These are phyloP conservation scores for Numenius arquata DNA, from an alignment of 2,113 vertebrate genomes.

Conservation along the genomic window DNA sequence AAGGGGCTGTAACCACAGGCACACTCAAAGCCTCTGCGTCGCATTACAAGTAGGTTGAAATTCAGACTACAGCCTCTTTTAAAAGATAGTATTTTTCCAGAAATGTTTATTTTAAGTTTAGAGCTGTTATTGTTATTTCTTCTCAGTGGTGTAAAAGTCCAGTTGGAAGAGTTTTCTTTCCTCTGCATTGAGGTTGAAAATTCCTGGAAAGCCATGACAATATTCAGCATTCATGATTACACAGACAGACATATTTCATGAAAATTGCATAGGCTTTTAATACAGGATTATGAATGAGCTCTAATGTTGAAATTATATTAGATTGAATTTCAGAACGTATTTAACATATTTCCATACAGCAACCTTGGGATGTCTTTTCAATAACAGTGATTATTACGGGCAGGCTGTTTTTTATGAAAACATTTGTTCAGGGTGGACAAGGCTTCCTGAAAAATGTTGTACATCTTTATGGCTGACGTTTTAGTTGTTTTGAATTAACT, in stretches of 20 bases:
- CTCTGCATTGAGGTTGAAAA: constrained; percentile 66
- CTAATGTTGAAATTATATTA: constrained; percentile 75
- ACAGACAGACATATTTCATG: constrained; percentile 72
- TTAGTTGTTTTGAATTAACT: constrained; percentile 73
- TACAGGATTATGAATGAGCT: constrained; percentile 74
- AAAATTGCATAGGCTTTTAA: constrained; percentile 74
- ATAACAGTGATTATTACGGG: constrained; percentile 70
- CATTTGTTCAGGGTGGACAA: constrained; percentile 72
- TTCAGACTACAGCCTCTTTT: constrained; percentile 61
- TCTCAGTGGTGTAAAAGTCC: constrained; percentile 71
- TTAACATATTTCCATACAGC: constrained; percentile 76
- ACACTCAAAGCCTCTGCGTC: constrained; percentile 20
- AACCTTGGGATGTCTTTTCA: constrained; percentile 72
- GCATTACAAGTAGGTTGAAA: constrained; percentile 59
- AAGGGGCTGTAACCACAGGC: constrained; percentile 21
- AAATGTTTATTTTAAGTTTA: constrained; percentile 77
- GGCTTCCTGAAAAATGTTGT: constrained; percentile 73
- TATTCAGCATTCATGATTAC: constrained; percentile 78
- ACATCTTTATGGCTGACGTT: constrained; percentile 71
- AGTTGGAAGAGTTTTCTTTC: constrained; percentile 74
- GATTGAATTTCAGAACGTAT: constrained; percentile 76
- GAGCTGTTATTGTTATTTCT: constrained; percentile 77
- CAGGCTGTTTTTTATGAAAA: constrained; percentile 75
- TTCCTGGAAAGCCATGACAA: constrained; percentile 75
- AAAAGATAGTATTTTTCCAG: constrained; percentile 73